These are phyloP conservation scores for Anas georgica DNA, from an alignment of 2,797 vertebrate species.

Conservation along the genomic window DNA sequence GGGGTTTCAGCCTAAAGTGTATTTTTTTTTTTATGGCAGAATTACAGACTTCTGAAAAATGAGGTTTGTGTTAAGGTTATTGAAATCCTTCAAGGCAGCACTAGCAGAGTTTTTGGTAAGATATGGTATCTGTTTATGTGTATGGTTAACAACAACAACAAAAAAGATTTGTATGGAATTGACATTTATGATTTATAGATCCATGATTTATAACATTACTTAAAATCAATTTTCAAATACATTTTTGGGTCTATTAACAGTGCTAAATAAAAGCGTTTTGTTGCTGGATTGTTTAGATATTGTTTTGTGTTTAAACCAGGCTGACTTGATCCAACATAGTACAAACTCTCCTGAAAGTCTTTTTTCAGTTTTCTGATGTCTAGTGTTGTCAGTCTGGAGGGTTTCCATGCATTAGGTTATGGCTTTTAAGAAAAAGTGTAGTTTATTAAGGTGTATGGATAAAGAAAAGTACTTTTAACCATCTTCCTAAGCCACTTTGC, in stretches of 20 bases:
- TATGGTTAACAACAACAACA: not conserved
- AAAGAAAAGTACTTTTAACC: not conserved
- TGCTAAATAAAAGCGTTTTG: not conserved
- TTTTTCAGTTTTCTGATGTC: not conserved
- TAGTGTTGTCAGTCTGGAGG: not conserved
- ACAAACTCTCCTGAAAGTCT: not conserved
- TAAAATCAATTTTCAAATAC: not conserved
- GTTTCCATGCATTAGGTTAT: not conserved
- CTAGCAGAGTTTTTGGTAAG: not conserved
- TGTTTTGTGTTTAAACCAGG: not conserved
- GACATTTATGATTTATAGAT: not conserved
- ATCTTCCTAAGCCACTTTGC: not conserved
- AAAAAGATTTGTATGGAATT: not conserved
- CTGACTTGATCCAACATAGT: not conserved
- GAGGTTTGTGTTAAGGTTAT: not conserved
- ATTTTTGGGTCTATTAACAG: not conserved
- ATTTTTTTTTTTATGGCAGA: not conserved
- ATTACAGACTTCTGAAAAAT: conserved; percentile 21
- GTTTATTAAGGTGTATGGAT: not conserved
- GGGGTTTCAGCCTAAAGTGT: not conserved
- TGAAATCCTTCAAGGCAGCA: conserved; percentile 4
- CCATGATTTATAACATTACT: not conserved
- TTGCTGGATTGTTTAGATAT: not conserved
- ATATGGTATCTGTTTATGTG: not conserved
- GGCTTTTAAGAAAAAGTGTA: not conserved